A percentile compares a stretch with the other conserved stretches of the same genome.
Conservation (phyloP, 2,113 vertebrate genomes). For the Hemiscyllium ocellatum region DNA sequence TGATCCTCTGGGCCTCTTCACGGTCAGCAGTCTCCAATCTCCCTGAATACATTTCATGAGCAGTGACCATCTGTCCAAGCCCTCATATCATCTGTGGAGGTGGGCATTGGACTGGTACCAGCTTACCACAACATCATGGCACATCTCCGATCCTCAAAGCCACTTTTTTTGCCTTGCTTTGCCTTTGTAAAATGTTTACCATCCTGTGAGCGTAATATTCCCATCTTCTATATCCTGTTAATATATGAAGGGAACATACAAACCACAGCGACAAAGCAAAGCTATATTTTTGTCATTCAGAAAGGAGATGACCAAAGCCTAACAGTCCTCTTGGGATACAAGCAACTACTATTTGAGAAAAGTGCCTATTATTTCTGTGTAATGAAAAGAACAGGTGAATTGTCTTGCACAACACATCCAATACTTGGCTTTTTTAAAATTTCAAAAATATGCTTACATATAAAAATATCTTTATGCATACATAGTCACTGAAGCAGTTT, state of each 20-base stretch:
- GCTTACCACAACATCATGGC: too few species aligned
- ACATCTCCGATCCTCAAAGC: background rate
- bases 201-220: background rate
- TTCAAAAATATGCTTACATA: too few species aligned
- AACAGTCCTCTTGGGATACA: background rate
- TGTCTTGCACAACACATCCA: background rate
- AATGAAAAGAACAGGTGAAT: background rate
- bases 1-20: too few species aligned
- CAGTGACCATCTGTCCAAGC: too few species aligned
- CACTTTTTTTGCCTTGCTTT: background rate
- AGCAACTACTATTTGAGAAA: background rate
- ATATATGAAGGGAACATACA: background rate
- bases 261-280: background rate
- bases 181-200: background rate
- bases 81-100: too few species aligned
- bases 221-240: background rate
- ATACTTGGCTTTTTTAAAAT: background rate
- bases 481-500: too few species aligned
- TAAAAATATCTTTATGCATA: too few species aligned
- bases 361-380: background rate
- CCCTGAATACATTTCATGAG: too few species aligned
- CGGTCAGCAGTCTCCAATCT: too few species aligned
- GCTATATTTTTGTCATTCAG: background rate
- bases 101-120: too few species aligned
- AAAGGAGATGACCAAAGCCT: background rate